These are phyloP conservation scores for Parelbella ahira DNA, from an alignment of 2,888 invertebrate species.

Conservation along the genomic window DNA sequence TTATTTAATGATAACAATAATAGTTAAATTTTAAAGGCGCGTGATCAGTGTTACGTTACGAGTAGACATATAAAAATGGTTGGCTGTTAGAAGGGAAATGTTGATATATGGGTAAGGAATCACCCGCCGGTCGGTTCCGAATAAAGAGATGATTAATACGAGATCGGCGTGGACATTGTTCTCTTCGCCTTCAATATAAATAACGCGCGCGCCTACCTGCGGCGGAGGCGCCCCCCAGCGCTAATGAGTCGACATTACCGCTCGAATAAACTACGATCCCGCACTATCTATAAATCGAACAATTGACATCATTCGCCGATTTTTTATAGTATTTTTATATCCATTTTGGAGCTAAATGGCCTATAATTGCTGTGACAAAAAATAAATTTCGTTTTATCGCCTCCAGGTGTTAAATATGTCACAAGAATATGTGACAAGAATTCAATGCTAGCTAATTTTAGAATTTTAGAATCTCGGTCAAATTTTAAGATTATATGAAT, in stretches of 20 bases:
- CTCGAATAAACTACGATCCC: conserved; percentile 28
- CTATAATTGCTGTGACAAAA: no score
- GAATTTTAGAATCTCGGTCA: no score
- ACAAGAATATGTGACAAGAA: no score
- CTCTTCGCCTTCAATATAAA: conserved; percentile 55
- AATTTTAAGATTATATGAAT: no score
- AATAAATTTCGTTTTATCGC: neutral
- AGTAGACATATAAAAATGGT: no score
- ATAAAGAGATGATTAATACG: conserved; percentile 68
- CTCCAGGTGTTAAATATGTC: no score
- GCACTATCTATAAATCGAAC: conserved; percentile 28
- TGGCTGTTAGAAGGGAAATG: conserved; percentile 18
- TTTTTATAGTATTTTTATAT: conserved; percentile 23
- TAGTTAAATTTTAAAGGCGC: no score
- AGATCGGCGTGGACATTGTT: conserved; percentile 56
- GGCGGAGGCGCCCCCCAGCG: conserved; percentile 52
- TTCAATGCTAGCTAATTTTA: no score
- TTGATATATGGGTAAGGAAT: conserved; percentile 36
- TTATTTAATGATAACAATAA: no score
- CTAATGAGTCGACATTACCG: conserved; percentile 58
- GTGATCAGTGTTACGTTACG: neutral
- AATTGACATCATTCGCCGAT: conserved; percentile 29
- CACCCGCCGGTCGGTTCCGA: conserved; percentile 47
- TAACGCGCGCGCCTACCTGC: conserved; percentile 56
- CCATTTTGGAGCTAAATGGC: neutral